A percentile compares a stretch with the other conserved stretches of the same genome.
phyloP scores from a whole-genome alignment of 2,113 vertebrate genomes.

The Oncorhynchus kisutch region DNA sequence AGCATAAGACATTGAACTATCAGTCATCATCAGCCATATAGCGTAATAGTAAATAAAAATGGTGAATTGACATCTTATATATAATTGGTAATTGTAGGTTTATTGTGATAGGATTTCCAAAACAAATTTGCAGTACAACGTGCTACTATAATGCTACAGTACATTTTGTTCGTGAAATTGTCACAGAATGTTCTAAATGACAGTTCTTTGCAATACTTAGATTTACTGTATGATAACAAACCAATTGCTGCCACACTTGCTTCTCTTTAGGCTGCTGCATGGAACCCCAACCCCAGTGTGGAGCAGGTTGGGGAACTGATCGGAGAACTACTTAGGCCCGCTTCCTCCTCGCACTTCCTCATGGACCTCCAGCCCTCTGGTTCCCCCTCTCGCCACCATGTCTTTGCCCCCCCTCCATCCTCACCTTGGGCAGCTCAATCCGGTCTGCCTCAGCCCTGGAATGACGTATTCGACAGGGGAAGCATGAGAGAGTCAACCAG shows the following conservation, averaged over 20 bases:
- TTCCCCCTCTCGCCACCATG: conserved; percentile 5
- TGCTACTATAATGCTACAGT: neutral
- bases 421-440: conserved; percentile 17
- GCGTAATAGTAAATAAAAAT: neutral
- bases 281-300: conserved; percentile 23
- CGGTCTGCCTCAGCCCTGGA: conserved; percentile 24
- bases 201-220: conserved; percentile 2
- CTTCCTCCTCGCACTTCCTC: conserved; percentile 29
- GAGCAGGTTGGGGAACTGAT: conserved; percentile 24
- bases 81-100: neutral
- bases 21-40: neutral
- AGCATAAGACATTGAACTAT: neutral
- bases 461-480: conserved; percentile 21
- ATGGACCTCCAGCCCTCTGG: conserved; percentile 36
- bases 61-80: neutral
- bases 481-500: neutral
- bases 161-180: neutral
- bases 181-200: neutral
- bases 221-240: neutral
- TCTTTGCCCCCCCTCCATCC: conserved; percentile 18
- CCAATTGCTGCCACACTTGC: conserved; percentile 13
- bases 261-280: conserved; percentile 46
- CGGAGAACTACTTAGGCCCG: conserved; percentile 34
- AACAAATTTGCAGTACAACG: neutral
- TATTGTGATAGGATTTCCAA: neutral